Evolutionary conservation across 2,113 vertebrate species (phyloP), one percentile per base, ranked within the genome.

Genomic region (Cranoglanis bouderius): DNA sequence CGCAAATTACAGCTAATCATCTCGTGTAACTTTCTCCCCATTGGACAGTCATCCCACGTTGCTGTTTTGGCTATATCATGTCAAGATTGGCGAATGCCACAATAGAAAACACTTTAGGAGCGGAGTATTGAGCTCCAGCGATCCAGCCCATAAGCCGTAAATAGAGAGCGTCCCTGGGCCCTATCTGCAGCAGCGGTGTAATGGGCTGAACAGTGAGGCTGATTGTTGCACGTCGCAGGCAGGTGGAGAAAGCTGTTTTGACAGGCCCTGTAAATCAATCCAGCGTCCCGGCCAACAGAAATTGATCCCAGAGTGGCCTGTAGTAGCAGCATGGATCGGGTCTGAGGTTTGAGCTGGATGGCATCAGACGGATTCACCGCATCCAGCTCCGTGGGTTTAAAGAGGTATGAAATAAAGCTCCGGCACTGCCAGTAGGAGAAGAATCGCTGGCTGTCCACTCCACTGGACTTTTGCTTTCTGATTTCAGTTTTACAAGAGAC

Each of bases 201-300:
- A 90, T 91, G 91, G 65, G 93, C 92, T 92, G 91, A 90, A 92
- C 92, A 88, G 75, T 92, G 90, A 92, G 93, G 91, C 92, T 94
- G 92, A 93, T 93, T 94, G 90, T 94, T 87, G 91, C 72, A 57
- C 82, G 91, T 93, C 91, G 90, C 89, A 92, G 92, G 92, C 93
- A 94, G 94, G 93, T 94, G 92, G 91, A 89, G 88, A 94, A 90
- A 91, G 92, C 91, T 94, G 94, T 93, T 94, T 94, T 95, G 94
- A 96, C 94, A 96, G 94, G 91, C 92, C 91, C 92, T 95, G 94
- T 95, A 95, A 96, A 96, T 96, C 95, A 95, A 95, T 95, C 94
- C 93, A 87, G 86, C 91, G 88, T 93, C 92, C 92, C 87, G 90
- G 90, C 93, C 93, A 95, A 93, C 93, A 95, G 94, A 95, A 94